Evolutionary conservation across 2,797 vertebrate genomes (phyloP), one percentile per base, ranked within the genome.

Genomic region (Lacerta bilineata): DNA sequence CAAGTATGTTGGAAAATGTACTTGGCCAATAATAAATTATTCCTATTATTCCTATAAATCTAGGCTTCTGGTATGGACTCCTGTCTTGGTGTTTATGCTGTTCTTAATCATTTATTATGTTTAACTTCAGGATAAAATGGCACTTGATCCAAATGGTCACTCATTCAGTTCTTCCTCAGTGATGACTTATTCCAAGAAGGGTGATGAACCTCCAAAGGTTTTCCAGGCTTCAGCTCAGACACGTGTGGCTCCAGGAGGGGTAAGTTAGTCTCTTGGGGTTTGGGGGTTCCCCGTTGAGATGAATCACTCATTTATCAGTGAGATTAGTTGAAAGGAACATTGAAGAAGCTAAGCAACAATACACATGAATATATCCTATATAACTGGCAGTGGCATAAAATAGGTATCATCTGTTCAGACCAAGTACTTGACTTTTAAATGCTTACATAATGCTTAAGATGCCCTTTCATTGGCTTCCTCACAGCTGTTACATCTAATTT

Each of bases 131-230:
- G 98, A 97, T 87, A 97, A 97, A 68, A 84, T 96, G 90, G 92
- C 98, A 23, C 0, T 97, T 83, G 96, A 98, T 46, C 90, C 98
- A 13, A 97, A 96, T 69, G 80, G 92, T 2, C 98, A 99, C 95
- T 98, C 98, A 0, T 99, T 98, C 96, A 98, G 97, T 95, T 98
- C 98, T 84, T 99, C 99, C 29, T 98, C 98, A 9, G 93, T 99
- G 90, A 98, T 98, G 98, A 98, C 98, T 0, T 99, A 98, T 88
- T 98, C 98, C 92, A 99, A 98, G 95, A 93, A 96, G 85, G 99
- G 98, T 80, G 95, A 98, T 88, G 98, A 98, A 86, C 97, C 98
- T 5, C 96, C 99, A 27, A 99, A 98, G 91, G 97, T 99, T 80
- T 99, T 98, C 96, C 98, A 99, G 29, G 98, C 98, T 36, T 96